Percentiles rank a stretch among this genome's conserved stretches.
These are phyloP conservation scores for Fissipunctia ypsillon DNA, from an alignment of 2,888 invertebrate species.

Conservation along the genomic window DNA sequence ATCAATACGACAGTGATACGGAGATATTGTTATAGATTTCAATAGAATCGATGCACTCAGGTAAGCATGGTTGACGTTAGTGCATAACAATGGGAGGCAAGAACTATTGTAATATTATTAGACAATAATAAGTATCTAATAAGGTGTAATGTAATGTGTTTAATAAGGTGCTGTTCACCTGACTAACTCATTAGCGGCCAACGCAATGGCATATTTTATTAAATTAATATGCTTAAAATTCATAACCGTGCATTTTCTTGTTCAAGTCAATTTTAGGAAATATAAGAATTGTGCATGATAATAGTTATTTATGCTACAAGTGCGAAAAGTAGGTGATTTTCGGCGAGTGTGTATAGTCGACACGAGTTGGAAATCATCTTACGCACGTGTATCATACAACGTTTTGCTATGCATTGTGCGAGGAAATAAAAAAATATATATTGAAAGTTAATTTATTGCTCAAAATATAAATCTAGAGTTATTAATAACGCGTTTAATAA, in stretches of 20 bases:
- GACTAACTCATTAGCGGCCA: background rate
- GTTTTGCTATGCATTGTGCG: too few relatives aligned
- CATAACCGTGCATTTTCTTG: background rate
- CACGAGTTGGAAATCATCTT: too few relatives aligned
- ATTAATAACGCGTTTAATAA: too few relatives aligned
- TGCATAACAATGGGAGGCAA: background rate
- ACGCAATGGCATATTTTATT: background rate
- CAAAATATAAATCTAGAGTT: too few relatives aligned
- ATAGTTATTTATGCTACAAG: too few relatives aligned
- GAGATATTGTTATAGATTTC: constrained; percentile 48
- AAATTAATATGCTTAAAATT: background rate
- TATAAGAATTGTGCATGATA: too few relatives aligned
- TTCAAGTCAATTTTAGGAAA: background rate
- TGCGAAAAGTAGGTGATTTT: too few relatives aligned
- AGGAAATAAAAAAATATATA: too few relatives aligned
- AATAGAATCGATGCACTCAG: constrained; percentile 16
- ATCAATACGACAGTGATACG: constrained; percentile 32
- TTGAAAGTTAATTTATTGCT: too few relatives aligned
- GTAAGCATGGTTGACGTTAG: background rate
- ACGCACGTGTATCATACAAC: too few relatives aligned
- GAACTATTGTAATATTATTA: background rate
- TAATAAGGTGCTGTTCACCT: background rate
- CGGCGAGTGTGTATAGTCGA: too few relatives aligned
- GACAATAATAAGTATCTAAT: too few relatives aligned
- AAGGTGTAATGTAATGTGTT: background rate